Percentiles rank a stretch among this genome's conserved stretches.
These are phyloP conservation scores for Alloplasta piceator DNA, from an alignment of 2,888 invertebrate species.

Conservation along the genomic window DNA sequence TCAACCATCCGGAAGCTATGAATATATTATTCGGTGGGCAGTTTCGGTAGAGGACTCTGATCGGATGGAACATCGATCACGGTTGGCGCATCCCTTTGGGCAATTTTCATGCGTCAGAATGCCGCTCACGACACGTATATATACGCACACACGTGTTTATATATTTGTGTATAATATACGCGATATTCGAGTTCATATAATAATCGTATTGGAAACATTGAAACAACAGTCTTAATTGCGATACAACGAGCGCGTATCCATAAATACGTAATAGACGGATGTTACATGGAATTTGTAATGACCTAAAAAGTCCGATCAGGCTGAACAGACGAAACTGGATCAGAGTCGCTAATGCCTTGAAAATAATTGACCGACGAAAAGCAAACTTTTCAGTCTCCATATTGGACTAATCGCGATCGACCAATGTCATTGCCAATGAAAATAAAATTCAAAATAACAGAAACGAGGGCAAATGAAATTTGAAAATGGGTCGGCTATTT, in stretches of 20 bases:
- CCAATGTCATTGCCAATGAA: no score
- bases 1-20: constrained; percentile 83
- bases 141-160: background rate
- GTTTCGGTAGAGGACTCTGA: constrained; percentile 80
- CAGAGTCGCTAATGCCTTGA: no score
- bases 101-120: constrained; percentile 83
- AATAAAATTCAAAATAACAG: no score
- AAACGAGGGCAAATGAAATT: no score
- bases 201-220: constrained; percentile 1
- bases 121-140: constrained; percentile 66
- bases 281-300: constrained; percentile 1
- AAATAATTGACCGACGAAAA: no score
- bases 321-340: no score
- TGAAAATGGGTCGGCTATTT: no score
- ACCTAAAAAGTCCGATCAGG: background rate
- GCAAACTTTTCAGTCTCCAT: no score
- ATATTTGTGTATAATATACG: background rate
- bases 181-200: background rate
- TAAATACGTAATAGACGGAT: background rate
- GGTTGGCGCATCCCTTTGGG: constrained; percentile 83
- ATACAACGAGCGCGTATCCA: background rate
- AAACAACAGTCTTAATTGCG: background rate
- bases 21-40: constrained; percentile 83
- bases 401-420: no score
- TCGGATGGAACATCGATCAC: constrained; percentile 81